A percentile compares a stretch with the other conserved stretches of the same genome.
phyloP scores from a whole-genome alignment of 2,113 vertebrate species.

The Bothrops jararaca region DNA sequence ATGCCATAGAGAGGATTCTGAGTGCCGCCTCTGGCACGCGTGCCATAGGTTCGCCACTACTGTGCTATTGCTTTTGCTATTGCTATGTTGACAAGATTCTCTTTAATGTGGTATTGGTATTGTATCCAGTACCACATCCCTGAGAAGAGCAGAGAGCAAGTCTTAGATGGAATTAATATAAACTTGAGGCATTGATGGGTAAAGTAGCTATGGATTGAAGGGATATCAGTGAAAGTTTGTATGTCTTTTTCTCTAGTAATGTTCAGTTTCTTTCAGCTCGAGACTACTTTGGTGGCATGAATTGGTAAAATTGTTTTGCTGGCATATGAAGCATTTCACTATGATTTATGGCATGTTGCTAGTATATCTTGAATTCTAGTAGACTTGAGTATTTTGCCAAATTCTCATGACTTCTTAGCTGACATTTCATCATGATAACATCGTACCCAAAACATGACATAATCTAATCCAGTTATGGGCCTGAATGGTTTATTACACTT shows the following conservation, averaged over 20 bases:
- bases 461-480: neutral
- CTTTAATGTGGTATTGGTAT: neutral
- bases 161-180: neutral
- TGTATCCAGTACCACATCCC: neutral
- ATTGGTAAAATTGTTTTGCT: neutral
- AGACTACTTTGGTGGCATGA: neutral
- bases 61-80: neutral
- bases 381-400: neutral
- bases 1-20: too few relatives aligned
- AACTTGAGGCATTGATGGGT: neutral
- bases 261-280: neutral
- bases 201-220: neutral
- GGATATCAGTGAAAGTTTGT: neutral
- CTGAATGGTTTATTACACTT: neutral
- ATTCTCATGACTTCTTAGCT: neutral
- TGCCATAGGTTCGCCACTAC: too few relatives aligned
- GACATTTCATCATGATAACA: neutral
- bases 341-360: neutral
- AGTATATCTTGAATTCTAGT: neutral
- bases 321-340: neutral
- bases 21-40: too few relatives aligned
- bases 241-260: neutral
- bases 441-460: neutral
- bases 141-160: neutral
- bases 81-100: neutral